phyloP scores from a whole-genome alignment of 2,888 invertebrate species.

The Pterostichus madidus region DNA sequence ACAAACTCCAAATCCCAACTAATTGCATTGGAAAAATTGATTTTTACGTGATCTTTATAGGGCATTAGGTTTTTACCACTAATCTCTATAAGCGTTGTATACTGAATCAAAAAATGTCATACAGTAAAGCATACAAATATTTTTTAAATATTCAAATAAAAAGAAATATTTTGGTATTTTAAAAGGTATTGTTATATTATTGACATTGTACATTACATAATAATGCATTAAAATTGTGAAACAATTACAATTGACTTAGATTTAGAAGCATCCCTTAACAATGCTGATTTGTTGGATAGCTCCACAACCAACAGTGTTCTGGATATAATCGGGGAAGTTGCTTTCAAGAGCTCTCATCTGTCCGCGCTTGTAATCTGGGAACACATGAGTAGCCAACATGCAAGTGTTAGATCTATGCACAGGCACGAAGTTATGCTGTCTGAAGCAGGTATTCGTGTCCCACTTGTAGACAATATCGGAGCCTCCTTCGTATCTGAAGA shows the following conservation, averaged over 20 bases:
- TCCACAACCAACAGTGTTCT: conserved; percentile 82
- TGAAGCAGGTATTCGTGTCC: conserved; percentile 79
- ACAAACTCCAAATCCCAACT: too few relatives aligned
- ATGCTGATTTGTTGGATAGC: conserved; percentile 79
- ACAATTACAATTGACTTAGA: not conserved
- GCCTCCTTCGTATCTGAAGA: conserved; percentile 81
- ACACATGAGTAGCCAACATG: conserved; percentile 80
- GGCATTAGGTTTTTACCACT: too few relatives aligned
- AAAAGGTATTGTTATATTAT: too few relatives aligned
- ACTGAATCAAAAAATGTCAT: too few relatives aligned
- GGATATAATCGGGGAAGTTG: conserved; percentile 83
- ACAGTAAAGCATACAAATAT: not conserved
- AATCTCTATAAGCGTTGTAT: too few relatives aligned
- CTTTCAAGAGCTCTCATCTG: conserved; percentile 82
- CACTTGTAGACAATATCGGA: conserved; percentile 80
- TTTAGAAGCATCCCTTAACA: conserved; percentile 71
- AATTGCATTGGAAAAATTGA: too few relatives aligned
- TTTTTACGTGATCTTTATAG: too few relatives aligned
- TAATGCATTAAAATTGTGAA: too few relatives aligned
- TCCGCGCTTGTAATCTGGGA: conserved; percentile 80
- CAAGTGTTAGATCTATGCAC: conserved; percentile 80
- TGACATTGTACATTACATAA: too few relatives aligned
- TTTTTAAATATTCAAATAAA: not conserved
- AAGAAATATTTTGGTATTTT: not conserved
- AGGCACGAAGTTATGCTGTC: conserved; percentile 77